These are phyloP conservation scores for Sarcophaga subvicina DNA, from an alignment of 2,888 invertebrate genomes.

Conservation along the genomic window DNA sequence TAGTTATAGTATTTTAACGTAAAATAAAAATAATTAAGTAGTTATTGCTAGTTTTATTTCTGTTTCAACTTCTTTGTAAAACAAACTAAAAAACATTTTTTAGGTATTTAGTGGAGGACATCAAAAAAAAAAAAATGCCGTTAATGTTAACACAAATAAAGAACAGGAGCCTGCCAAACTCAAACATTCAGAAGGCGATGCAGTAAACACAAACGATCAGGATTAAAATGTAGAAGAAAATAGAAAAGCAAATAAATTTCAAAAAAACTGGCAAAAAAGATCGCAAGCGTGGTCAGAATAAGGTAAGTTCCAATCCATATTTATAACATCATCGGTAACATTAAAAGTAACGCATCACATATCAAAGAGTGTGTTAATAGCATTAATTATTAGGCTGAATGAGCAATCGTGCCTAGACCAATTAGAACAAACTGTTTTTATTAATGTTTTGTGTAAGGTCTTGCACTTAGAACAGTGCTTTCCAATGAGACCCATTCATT, in stretches of 20 bases:
- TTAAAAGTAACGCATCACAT: too few relatives aligned
- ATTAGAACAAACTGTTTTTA: too few relatives aligned
- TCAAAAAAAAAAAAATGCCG: slow-evolving; percentile 61
- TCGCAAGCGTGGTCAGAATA: slow-evolving; percentile 80
- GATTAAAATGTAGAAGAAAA: slow-evolving; percentile 11
- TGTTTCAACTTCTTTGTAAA: not conserved
- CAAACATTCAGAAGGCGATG: slow-evolving; percentile 37
- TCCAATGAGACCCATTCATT: too few relatives aligned
- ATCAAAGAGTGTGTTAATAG: too few relatives aligned
- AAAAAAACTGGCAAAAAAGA: slow-evolving; percentile 75
- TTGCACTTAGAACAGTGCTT: too few relatives aligned
- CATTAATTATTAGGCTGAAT: too few relatives aligned
- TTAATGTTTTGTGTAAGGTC: too few relatives aligned
- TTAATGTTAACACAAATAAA: slow-evolving; percentile 65
- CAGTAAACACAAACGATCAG: not conserved
- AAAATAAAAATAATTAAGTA: slow-evolving; percentile 7
- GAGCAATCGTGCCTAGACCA: too few relatives aligned
- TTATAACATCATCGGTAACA: too few relatives aligned
- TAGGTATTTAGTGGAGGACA: slow-evolving; percentile 72
- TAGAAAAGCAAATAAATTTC: slow-evolving; percentile 68
- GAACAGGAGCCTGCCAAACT: slow-evolving; percentile 47
- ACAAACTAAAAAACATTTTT: not conserved
- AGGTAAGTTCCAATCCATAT: slow-evolving; percentile 67
- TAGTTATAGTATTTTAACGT: not conserved
- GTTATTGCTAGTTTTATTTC: slow-evolving; percentile 46